Base-by-base conservation (phyloP, 2,113 vertebrate genomes). In the Ctenomys sociabilis region DNA sequence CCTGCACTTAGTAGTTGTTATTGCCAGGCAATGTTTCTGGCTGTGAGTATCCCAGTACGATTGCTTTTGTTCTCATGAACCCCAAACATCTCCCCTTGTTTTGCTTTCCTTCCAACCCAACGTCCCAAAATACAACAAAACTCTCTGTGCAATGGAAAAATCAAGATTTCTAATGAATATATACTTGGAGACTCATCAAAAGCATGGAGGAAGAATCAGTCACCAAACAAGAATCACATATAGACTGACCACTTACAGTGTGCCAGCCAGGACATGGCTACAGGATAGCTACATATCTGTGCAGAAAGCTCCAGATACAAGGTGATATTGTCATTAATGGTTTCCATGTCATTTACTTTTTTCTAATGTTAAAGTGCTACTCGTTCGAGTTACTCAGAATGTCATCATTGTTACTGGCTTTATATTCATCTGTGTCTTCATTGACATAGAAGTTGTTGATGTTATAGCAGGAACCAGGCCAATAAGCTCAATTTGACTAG, bases 141-240 rank as follows among this genome's bases (percentile, higher is more conserved):
- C 22, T 85, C 5, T 61, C 22, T 72, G 26, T 61, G 22, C 28
- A 88, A 28, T 61, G 16, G 16, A 91, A 94, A 82, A 72, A 85
- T 26, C 45, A 90, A 85, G 40, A 93, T 83, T 89, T 95, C 90
- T 52, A 92, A 30, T 90, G 59, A 91, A 88, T 90, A 86, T 17
- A 80, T 37, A 40, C 30, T 82, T 80, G 37, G 45, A 92, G 57
- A 77, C 13, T 80, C 90, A 90, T 85, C 32, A 83, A 72, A 61
- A 86, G 40, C 80, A 75, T 30, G 8, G 28, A 52, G 52, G 32
- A 90, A 86, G 35, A 89, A 63, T 84, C 80, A 91, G 35, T 82
- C 82, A 73, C 63, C 16, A 26, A 92, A 82, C 54, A 90, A 26
- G 19, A 73, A 89, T 89, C 12, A 73, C 85, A n/a, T 17, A 28